Conservation (phyloP, 92 coral and sea anemone genomes). For the Phenganax subtilis region DNA sequence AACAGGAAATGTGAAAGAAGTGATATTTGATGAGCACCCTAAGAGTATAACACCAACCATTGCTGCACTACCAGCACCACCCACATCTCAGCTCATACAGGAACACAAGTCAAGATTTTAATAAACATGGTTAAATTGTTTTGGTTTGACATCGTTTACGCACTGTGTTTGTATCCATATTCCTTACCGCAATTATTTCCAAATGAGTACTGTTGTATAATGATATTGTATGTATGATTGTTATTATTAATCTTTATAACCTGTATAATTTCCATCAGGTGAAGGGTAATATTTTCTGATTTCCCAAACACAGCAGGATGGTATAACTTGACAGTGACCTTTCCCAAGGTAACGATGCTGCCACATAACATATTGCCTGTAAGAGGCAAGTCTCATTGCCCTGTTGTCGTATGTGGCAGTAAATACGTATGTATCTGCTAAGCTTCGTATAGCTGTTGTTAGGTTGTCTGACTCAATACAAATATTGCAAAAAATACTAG, state of each 20-base stretch:
- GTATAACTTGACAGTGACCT: slow-evolving; percentile 35
- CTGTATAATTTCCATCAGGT: slow-evolving; percentile 39
- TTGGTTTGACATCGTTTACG: too few species aligned
- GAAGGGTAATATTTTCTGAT: slow-evolving; percentile 23
- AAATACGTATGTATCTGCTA: slow-evolving; percentile 38
- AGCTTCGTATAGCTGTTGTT: slow-evolving; percentile 33
- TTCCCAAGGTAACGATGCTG: slow-evolving; percentile 33
- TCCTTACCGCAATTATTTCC: neutral
- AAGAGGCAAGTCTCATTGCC: slow-evolving; percentile 29
- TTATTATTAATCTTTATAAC: slow-evolving; percentile 16
- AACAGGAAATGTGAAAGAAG: neutral
- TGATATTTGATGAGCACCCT: neutral
- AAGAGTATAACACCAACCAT: slow-evolving; percentile 29
- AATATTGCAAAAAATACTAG: slow-evolving; percentile 16
- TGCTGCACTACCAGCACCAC: slow-evolving; percentile 35
- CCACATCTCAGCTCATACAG: slow-evolving; percentile 20
- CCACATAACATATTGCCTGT: slow-evolving; percentile 41
- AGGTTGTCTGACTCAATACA: slow-evolving; percentile 38
- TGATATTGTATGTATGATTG: neutral
- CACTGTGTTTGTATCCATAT: neutral
- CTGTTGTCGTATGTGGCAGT: slow-evolving; percentile 38
- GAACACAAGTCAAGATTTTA: slow-evolving; percentile 36
- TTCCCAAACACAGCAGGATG: slow-evolving; percentile 35
- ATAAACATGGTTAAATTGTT: neutral
- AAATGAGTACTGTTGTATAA: neutral